Base-by-base conservation (phyloP, 1,140 invertebrate species). In the Oreohelix idahoensis region DNA sequence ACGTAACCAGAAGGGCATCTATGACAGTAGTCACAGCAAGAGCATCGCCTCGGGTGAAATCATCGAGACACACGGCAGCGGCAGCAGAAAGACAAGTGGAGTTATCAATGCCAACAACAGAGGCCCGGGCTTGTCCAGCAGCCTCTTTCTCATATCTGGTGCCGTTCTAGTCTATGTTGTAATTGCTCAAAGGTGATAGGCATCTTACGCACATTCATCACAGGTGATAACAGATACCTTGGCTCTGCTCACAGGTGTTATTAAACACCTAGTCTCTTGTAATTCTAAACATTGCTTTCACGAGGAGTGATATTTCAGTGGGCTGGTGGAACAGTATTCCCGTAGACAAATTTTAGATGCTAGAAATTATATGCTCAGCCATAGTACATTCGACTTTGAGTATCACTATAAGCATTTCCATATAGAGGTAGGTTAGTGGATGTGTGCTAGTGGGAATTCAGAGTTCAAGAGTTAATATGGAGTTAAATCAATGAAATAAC, bases 1-100 rank as follows among this genome's bases (percentile, higher is more conserved):
- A 42, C 51, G 58, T 26, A 17, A 66, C 29, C 49, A 79, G 53
- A 58, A 51, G 13, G 58, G 77, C 35, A 79, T 53, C 75, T 77
- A 79, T 35, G 58, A 79, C 58, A 78, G 5, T 35, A 53, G 29
- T 20, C n/a, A 29, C 32, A 79, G 26, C 32, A 79, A 79, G 17
- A 53, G 53, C 29, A 79, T 35, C 15, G 11, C 77, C 1, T 32
- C 77, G 2, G 29, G 38, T 32, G 74, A 35, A 39, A 76, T 76
- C 45, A 76, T 76, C 45, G 42, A 76, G 17, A 49, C 74, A n/a
- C 63, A 66, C 29, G 63, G 63, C 11, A 58, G 53, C 53, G 26
- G 63, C 5, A 35, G 17, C 63, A 29, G 63, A 35, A 66, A 66
- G 32, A 35, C 63, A 10, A 66, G 63, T 32, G 63, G 63, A 35